Conservation (phyloP, 2,888 invertebrate species). For the Chironomus riparius region DNA sequence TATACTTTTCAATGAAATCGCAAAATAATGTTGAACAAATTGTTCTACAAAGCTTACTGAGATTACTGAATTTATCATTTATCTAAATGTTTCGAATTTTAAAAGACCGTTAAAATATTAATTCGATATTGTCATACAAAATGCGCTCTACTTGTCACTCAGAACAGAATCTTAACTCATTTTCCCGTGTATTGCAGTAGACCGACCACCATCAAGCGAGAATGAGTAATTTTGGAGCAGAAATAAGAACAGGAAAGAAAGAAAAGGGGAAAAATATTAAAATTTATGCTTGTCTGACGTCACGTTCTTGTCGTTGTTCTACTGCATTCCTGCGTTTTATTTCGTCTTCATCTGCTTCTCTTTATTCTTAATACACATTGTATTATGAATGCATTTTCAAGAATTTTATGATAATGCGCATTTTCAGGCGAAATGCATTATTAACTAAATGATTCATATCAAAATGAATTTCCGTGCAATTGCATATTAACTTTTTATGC, state of each 20-base stretch:
- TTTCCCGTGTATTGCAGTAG: neutral
- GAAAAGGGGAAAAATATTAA: neutral
- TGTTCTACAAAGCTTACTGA: too few species aligned
- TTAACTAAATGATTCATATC: neutral
- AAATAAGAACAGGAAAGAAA: neutral
- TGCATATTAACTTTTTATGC: neutral
- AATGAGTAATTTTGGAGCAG: neutral
- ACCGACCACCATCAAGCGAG: neutral
- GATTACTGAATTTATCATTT: too few species aligned
- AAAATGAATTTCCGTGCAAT: neutral
- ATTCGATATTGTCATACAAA: too few species aligned
- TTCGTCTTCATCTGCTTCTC: neutral
- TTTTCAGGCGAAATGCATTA: neutral
- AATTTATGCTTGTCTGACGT: conserved; percentile 4
- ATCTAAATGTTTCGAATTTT: too few species aligned
- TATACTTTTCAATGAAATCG: too few species aligned
- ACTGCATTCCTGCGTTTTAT: neutral
- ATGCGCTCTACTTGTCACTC: too few species aligned
- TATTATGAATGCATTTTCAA: neutral
- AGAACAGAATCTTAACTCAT: neutral
- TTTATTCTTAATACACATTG: neutral
- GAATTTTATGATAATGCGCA: neutral
- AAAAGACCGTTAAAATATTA: too few species aligned
- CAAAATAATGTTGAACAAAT: too few species aligned
- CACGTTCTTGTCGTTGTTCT: neutral